Conservation (phyloP, 2,797 vertebrate species). For the Falco berigora region DNA sequence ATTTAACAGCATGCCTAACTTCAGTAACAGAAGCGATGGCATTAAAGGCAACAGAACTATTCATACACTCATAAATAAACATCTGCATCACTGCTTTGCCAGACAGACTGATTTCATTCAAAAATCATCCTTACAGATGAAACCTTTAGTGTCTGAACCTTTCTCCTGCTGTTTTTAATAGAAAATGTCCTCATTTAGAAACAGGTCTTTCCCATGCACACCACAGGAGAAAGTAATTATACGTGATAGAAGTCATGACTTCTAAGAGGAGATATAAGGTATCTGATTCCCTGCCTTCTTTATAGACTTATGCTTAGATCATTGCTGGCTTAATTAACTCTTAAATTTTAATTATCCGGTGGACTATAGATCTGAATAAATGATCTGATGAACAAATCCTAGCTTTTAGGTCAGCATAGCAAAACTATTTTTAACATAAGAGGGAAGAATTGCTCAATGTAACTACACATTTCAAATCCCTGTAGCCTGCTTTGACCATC, state of each 20-base stretch:
- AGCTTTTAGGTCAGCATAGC: not conserved
- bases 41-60: not conserved
- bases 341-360: slow-evolving; percentile 50
- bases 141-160: not conserved
- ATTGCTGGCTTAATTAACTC: slow-evolving; percentile 53
- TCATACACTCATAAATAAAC: not conserved
- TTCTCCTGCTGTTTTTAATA: slow-evolving; percentile 34
- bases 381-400: slow-evolving; percentile 12
- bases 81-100: not conserved
- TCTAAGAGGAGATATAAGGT: slow-evolving; percentile 27
- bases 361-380: not conserved
- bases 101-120: not conserved
- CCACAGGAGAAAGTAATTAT: slow-evolving; percentile 43
- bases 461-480: not conserved
- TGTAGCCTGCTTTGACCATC: not conserved
- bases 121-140: not conserved
- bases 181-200: slow-evolving; percentile 25
- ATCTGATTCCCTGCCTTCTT: slow-evolving; percentile 46
- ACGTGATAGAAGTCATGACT: slow-evolving; percentile 53
- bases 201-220: not conserved
- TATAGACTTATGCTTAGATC: slow-evolving; percentile 26
- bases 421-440: not conserved
- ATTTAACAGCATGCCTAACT: not conserved
- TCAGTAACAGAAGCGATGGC: not conserved
- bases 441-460: not conserved